Evolutionary conservation across 2,888 invertebrate species (phyloP).

Genomic region (Germaria angustata): DNA sequence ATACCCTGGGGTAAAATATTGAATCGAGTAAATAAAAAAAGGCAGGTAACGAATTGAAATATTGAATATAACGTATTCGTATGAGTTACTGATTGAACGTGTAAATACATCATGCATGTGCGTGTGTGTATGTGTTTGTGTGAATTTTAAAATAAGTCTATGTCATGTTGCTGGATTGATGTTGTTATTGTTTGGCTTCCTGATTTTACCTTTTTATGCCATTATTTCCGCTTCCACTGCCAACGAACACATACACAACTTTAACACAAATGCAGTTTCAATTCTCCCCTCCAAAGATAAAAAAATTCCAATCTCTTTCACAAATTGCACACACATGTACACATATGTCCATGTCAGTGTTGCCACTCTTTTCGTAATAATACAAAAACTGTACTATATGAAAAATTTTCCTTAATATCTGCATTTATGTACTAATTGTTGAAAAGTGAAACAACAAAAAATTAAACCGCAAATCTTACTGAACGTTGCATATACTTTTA

Average conservation of each 20-base stretch:
- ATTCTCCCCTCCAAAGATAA: background rate
- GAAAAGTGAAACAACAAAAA: too few species aligned
- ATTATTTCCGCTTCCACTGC: slow-evolving; percentile 48
- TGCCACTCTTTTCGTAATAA: too few species aligned
- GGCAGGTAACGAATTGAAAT: slow-evolving; percentile 49
- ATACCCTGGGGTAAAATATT: slow-evolving; percentile 78
- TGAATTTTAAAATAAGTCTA: slow-evolving; percentile 57
- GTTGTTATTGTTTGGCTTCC: slow-evolving; percentile 78
- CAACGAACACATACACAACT: slow-evolving; percentile 52
- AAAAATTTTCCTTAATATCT: too few species aligned
- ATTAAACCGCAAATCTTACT: too few species aligned
- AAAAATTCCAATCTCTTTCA: slow-evolving; percentile 16
- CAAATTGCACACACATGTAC: background rate
- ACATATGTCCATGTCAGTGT: background rate
- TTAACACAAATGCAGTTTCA: slow-evolving; percentile 37
- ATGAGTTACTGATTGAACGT: slow-evolving; percentile 6
- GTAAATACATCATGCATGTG: background rate
- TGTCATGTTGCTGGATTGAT: slow-evolving; percentile 62
- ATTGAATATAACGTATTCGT: slow-evolving; percentile 48
- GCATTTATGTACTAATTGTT: too few species aligned
- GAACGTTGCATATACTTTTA: too few species aligned
- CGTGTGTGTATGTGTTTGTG: slow-evolving; percentile 36
- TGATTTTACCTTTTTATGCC: slow-evolving; percentile 66
- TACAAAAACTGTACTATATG: too few species aligned
- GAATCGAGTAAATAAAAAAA: slow-evolving; percentile 62